A percentile compares a stretch with the other conserved stretches of the same genome.
These are phyloP conservation scores for Pao palembangensis DNA, from an alignment of 2,113 vertebrate species.

Conservation along the genomic window DNA sequence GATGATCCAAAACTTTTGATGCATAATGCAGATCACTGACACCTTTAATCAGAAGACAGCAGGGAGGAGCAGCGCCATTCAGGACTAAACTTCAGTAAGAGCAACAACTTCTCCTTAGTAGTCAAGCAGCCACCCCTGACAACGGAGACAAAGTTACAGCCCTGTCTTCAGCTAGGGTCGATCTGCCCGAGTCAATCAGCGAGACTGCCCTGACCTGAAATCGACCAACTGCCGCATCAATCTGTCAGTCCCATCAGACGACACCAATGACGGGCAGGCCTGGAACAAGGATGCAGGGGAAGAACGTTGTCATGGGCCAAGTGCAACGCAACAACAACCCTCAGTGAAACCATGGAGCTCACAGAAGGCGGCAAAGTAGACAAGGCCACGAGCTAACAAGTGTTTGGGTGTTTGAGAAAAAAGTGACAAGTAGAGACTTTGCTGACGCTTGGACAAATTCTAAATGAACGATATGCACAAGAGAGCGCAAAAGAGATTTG, in stretches of 20 bases:
- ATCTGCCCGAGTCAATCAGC: slow-evolving; percentile 5
- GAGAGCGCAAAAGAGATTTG: slow-evolving; percentile 9
- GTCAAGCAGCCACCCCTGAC: neutral
- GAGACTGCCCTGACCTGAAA: neutral
- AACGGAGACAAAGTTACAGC: neutral
- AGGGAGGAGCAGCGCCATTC: neutral
- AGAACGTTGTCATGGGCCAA: neutral
- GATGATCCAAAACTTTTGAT: neutral
- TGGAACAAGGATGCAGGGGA: neutral
- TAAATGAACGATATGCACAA: slow-evolving; percentile 1
- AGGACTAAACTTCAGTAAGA: neutral
- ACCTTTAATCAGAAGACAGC: slow-evolving; percentile 1
- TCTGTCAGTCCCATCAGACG: neutral
- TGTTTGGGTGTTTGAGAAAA: neutral
- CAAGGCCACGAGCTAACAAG: slow-evolving; percentile 2
- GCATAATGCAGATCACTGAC: slow-evolving; percentile 7
- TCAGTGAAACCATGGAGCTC: neutral
- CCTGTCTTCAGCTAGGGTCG: neutral
- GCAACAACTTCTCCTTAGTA: neutral
- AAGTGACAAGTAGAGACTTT: neutral
- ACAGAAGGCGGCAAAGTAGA: neutral
- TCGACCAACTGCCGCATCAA: neutral
- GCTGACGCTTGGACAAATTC: neutral
- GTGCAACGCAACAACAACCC: neutral
- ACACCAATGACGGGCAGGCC: too few species aligned